Conservation (phyloP, 2,888 invertebrate species). For the Thalpophila matura region DNA sequence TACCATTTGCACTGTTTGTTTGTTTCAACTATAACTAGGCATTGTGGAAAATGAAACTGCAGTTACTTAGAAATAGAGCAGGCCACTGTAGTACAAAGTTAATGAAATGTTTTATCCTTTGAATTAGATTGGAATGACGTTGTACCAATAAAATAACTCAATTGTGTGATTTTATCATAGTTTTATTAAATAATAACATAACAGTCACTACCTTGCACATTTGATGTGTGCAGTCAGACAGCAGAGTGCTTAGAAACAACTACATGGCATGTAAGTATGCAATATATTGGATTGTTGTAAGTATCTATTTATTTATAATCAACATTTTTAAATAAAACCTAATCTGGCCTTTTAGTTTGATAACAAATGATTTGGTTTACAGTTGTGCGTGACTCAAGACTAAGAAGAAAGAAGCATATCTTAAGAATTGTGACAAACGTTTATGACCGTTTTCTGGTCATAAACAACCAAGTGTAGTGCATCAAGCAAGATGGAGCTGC, state of each 20-base stretch:
- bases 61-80: neutral
- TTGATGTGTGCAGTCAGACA: constrained; percentile 42
- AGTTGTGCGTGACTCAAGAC: constrained; percentile 68
- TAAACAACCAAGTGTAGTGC: constrained; percentile 88
- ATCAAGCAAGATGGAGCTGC: constrained; percentile 86
- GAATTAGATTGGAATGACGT: constrained; percentile 1
- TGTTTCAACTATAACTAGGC: neutral
- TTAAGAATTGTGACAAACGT: constrained; percentile 72
- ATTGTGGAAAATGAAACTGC: neutral
- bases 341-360: constrained; percentile 56
- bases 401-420: constrained; percentile 70
- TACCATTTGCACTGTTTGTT: neutral
- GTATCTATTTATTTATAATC: constrained; percentile 78
- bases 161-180: constrained; percentile 41
- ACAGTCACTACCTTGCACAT: constrained; percentile 36
- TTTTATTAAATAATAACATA: constrained; percentile 24
- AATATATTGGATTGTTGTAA: constrained; percentile 69
- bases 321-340: constrained; percentile 60
- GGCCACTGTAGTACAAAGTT: neutral
- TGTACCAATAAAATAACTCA: constrained; percentile 23
- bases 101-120: neutral
- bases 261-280: constrained; percentile 67
- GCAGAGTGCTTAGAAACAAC: constrained; percentile 61
- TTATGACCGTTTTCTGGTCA: constrained; percentile 83
- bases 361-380: constrained; percentile 74